Evolutionary conservation across 1,140 invertebrate species (phyloP), one percentile per base, ranked within the genome.

Genomic region (Heliconius himera): DNA sequence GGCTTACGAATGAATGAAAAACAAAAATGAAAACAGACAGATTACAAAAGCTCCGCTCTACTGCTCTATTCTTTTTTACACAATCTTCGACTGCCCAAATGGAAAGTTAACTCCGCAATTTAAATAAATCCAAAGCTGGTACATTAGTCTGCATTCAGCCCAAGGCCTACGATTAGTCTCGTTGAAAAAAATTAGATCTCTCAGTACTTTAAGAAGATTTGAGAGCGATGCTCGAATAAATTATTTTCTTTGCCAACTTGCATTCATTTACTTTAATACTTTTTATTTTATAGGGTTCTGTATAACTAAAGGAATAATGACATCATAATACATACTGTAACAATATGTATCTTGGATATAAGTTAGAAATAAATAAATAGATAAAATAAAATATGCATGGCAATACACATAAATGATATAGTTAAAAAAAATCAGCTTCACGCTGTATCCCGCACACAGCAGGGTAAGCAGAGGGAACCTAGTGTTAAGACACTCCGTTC

Each of bases 151-250:
- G 60, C 38, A 74, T 79, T 79, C 49, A n/a, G 56, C 22, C 51
- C 33, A 79, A 70, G 74, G 56, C 73, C 74, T 22, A 49, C 73
- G 73, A 79, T 79, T 79, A 79, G 72, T 78, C 77, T 79, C 41
- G 66, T 51, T 29, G 41, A 70, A 74, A 74, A 60, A 66, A 78
- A 54, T 74, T 66, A 60, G 38, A 79, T 60, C 56, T 73, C 60
- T 76, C 66, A 76, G 74, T 76, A 66, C 60, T 54, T 76, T 70
- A 76, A 76, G 60, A 70, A 26, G 60, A 76, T 76, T 76, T 70
- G 60, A 66, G 60, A 66, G 60, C 60, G 60, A 29, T 29, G 60
- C 60, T 29, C 60, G 60, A 66, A 66, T 66, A 66, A 66, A 66
- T 66, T 66, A 66, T 66, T 66, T 66, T 26, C 60, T 26, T 29